A percentile compares a stretch with the other conserved stretches of the same genome.
Evolutionary conservation across 1,140 invertebrate species (phyloP).

Genomic region (Mercenaria mercenaria): DNA sequence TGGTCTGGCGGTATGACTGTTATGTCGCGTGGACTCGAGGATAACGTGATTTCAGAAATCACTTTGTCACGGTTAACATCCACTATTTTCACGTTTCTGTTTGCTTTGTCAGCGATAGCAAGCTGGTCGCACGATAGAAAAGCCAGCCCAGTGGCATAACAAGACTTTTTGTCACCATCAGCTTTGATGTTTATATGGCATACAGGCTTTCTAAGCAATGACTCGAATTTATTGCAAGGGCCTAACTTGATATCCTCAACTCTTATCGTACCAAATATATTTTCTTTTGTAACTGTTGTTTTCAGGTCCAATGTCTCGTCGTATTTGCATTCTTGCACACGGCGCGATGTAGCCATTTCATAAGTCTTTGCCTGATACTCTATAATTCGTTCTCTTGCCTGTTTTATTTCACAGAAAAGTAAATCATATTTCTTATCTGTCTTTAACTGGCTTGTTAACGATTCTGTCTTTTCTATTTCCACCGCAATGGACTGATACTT

Average conservation of each 20-base stretch:
- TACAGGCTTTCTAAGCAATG: neutral
- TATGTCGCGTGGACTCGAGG: neutral
- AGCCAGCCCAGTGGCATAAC: neutral
- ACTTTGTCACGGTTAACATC: neutral
- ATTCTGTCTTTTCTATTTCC: neutral
- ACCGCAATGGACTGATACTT: neutral
- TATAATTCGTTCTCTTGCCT: neutral
- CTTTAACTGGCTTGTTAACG: neutral
- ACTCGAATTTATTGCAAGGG: neutral
- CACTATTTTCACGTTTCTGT: slow-evolving; percentile 5
- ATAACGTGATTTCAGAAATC: neutral
- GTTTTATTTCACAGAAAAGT: neutral
- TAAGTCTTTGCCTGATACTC: neutral
- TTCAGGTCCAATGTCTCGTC: neutral
- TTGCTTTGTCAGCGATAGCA: neutral
- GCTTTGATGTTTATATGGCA: neutral
- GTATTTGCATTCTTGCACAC: neutral
- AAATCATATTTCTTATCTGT: neutral
- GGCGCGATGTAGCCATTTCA: neutral
- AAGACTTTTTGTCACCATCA: neutral
- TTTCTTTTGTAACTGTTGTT: neutral
- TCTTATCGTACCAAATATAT: neutral
- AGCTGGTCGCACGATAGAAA: neutral
- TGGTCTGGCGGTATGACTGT: neutral
- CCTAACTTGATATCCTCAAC: neutral